Percentiles rank a stretch among this genome's conserved stretches.
phyloP scores from a whole-genome alignment of 2,113 vertebrate species.

The Colaptes auratus region DNA sequence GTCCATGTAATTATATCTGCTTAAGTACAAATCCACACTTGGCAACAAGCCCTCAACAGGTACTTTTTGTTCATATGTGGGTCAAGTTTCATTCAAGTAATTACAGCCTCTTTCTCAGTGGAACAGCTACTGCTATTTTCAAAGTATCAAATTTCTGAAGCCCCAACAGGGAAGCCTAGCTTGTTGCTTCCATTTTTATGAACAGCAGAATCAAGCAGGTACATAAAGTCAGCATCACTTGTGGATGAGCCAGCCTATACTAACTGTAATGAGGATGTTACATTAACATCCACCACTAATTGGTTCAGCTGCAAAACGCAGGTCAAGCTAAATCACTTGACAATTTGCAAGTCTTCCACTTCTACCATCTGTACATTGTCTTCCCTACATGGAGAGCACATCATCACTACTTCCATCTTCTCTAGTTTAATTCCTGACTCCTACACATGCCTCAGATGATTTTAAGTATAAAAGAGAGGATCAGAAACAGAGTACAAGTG shows the following conservation, averaged over 20 bases:
- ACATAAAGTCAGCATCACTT: neutral
- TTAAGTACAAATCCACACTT: neutral
- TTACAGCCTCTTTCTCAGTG: neutral
- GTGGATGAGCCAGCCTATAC: neutral
- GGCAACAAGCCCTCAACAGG: neutral
- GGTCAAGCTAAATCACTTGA: neutral
- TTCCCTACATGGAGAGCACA: neutral
- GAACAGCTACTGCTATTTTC: neutral
- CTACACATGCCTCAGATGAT: neutral
- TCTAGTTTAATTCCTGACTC: neutral
- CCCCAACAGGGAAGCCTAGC: neutral
- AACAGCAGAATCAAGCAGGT: neutral
- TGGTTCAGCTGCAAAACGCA: accelerated
- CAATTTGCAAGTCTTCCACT: neutral
- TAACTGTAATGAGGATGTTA: neutral
- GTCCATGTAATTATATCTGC: constrained; percentile 2
- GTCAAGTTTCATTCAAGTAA: neutral
- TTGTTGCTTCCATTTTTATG: neutral
- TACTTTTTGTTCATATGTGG: neutral
- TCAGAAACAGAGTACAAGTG: neutral
- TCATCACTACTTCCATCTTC: neutral
- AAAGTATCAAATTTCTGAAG: neutral
- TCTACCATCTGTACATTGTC: neutral
- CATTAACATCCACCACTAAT: neutral
- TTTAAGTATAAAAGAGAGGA: neutral